Evolutionary conservation across 2,797 vertebrate genomes (phyloP).

Genomic region (Sparus aurata): DNA sequence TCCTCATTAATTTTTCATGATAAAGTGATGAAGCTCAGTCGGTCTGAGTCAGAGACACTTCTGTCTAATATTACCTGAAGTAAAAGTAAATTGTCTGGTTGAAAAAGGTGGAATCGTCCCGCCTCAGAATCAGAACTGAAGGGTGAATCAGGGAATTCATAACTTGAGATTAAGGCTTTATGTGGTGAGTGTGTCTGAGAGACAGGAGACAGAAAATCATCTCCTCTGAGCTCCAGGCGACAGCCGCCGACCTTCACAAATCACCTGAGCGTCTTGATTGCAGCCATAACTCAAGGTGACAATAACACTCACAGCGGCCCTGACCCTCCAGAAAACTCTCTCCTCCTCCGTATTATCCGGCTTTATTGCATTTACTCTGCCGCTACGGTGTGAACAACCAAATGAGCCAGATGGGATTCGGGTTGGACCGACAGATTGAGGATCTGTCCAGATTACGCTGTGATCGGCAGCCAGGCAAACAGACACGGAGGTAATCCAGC

Average conservation of each 20-base stretch:
- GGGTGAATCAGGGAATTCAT: not conserved
- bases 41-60: no score
- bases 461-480: slow-evolving; percentile 32
- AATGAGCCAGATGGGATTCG: slow-evolving; percentile 49
- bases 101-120: not conserved
- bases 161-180: not conserved
- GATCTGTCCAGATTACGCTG: slow-evolving; percentile 39
- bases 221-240: slow-evolving; percentile 15
- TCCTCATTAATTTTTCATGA: no score
- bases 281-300: slow-evolving; percentile 53
- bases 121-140: not conserved
- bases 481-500: slow-evolving; percentile 23
- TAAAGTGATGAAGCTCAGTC: no score
- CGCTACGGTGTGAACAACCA: slow-evolving; percentile 20
- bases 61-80: not conserved
- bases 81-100: not conserved
- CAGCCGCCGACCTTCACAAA: slow-evolving; percentile 38
- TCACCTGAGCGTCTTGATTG: slow-evolving; percentile 40
- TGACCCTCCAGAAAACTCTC: slow-evolving; percentile 34
- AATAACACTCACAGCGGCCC: not conserved
- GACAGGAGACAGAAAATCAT: slow-evolving; percentile 6
- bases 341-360: not conserved
- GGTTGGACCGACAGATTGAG: slow-evolving; percentile 32
- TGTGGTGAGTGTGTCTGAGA: not conserved
- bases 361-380: slow-evolving; percentile 3